phyloP scores from a whole-genome alignment of 2,113 vertebrate genomes.

The Pholis gunnellus region DNA sequence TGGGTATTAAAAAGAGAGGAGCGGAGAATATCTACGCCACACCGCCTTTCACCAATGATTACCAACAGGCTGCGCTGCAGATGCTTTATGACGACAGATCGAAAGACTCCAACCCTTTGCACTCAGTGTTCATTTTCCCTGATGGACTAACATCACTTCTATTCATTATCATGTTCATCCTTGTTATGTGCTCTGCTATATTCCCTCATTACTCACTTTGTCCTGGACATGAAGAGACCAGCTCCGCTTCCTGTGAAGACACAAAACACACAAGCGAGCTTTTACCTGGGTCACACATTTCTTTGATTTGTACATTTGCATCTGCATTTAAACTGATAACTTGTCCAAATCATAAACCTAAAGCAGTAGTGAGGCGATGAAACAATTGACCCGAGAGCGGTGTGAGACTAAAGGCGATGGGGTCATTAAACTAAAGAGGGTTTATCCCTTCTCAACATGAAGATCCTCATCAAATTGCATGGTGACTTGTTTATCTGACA shows the following conservation, averaged over 20 bases:
- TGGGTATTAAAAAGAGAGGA: background rate
- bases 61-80: background rate
- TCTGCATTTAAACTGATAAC: background rate
- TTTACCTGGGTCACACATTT: conserved; percentile 3
- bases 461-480: background rate
- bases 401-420: background rate
- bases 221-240: conserved; percentile 79
- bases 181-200: background rate
- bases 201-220: conserved; percentile 87
- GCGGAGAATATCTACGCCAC: background rate
- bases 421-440: background rate
- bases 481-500: background rate
- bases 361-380: background rate
- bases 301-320: background rate
- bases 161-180: background rate
- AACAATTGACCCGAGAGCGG: background rate
- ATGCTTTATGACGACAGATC: background rate
- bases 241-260: conserved; percentile 85
- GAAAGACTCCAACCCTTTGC: background rate
- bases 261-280: conserved; percentile 9
- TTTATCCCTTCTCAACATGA: background rate
- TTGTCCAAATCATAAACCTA: background rate
- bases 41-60: background rate
- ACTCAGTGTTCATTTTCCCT: background rate
- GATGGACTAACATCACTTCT: background rate